Conservation (phyloP, 2,797 vertebrate species). For the Parotocinclus haroldoi region DNA sequence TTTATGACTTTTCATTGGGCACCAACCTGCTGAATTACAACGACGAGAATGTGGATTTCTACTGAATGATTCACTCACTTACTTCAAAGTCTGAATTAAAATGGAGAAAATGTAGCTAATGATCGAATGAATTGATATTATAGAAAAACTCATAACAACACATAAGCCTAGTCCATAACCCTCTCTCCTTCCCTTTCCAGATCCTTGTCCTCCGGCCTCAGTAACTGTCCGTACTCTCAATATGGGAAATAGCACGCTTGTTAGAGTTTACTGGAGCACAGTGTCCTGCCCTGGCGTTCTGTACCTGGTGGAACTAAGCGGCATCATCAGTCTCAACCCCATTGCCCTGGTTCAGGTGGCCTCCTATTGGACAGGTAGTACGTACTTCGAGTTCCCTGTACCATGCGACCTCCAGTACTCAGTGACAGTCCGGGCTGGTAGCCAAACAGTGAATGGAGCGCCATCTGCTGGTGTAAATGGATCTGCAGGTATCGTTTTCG, state of each 20-base stretch:
- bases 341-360: constrained; percentile 52
- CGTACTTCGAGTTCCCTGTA: constrained; percentile 70
- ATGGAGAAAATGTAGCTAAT: no score
- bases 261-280: constrained; percentile 60
- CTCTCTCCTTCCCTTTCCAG: constrained; percentile 38
- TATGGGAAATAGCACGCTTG: constrained; percentile 52
- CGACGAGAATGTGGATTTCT: no score
- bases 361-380: constrained; percentile 67
- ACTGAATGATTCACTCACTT: no score
- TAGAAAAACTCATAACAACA: no score
- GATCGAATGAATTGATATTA: no score
- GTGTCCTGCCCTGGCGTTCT: constrained; percentile 61
- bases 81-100: no score
- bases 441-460: constrained; percentile 60
- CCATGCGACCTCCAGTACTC: constrained; percentile 69
- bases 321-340: constrained; percentile 57
- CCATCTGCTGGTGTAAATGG: constrained; percentile 54
- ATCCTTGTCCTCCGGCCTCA: constrained; percentile 60
- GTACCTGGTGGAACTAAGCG: constrained; percentile 61
- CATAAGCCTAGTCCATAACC: not conserved
- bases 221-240: constrained; percentile 50
- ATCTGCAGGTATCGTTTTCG: constrained; percentile 63
- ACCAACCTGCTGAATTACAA: no score
- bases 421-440: constrained; percentile 62
- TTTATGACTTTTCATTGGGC: no score